These are phyloP conservation scores for Cavia porcellus DNA, from an alignment of 2,113 vertebrate genomes.

Conservation along the genomic window DNA sequence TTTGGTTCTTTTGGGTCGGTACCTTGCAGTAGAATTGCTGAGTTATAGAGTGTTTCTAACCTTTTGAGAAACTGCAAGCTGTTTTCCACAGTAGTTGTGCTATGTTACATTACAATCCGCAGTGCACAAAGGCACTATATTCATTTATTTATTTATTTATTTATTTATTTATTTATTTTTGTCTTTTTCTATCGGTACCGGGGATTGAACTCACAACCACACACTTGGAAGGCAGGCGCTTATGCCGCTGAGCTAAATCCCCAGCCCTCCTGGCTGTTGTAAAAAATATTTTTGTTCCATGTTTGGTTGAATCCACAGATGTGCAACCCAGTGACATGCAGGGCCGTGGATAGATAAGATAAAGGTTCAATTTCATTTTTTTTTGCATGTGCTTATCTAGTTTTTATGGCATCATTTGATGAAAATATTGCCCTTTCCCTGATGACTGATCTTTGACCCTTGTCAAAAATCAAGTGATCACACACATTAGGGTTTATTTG, in stretches of 20 bases:
- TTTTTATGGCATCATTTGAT: not conserved
- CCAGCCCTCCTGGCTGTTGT: no score
- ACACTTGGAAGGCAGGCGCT: no score
- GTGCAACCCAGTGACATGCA: not conserved
- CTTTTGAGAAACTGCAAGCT: not conserved
- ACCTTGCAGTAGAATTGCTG: not conserved
- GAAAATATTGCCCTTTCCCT: not conserved
- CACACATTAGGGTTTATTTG: not conserved
- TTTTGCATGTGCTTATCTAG: not conserved
- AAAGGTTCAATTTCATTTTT: not conserved
- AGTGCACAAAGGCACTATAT: not conserved
- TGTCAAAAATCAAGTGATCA: not conserved
- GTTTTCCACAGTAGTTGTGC: not conserved
- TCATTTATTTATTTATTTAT: no score
- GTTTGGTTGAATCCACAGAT: not conserved
- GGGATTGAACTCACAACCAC: no score
- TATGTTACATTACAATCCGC: not conserved
- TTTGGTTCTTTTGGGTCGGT: not conserved
- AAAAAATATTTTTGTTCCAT: not conserved
- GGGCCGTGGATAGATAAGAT: not conserved
- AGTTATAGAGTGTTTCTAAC: not conserved
- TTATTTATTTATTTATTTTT: no score
- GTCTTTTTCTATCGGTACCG: no score
- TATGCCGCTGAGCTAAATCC: no score
- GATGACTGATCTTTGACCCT: not conserved